Base-by-base conservation (phyloP, 2,797 vertebrate genomes). In the Syngnathus rostellatus region DNA sequence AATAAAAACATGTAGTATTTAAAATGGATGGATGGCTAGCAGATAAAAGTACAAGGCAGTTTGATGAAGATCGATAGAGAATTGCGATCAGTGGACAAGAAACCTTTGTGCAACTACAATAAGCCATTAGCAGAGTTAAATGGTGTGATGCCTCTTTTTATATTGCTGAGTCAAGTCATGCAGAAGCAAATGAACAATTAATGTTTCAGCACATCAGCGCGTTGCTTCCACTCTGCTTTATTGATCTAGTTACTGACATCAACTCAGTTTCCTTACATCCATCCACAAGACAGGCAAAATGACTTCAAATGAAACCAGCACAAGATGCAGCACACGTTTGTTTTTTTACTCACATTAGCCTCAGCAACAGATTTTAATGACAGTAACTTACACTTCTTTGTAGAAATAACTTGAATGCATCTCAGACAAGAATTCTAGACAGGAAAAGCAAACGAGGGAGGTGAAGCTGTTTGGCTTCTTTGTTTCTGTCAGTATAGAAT, bases 171-270 rank as follows among this genome's bases (percentile, higher is more conserved):
- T 50, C 55, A 38, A 17, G 55, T 12, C 16, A 37, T 17, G 19
- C 54, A 61, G 16, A 17, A 68, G 14, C 59, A 16, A 73, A 60
- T 53, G 25, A 65, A 4, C 31, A 62, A 21, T 53, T 45, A 50
- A 60, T 65, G 45, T 10, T 9, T 74, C 53, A 70, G 70, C 21
- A 64, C 8, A 54, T 66, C 54, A 59, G 9, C 41, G 67, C 43
- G 17, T 77, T 71, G 68, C 68, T 77, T 73, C 75, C 51, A 72
- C 73, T 80, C 76, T 51, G 31, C 59, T 85, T 88, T 84, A 87
- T 87, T 87, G 77, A 78, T 82, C 61, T 31, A 62, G 46, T 79
- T 70, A 69, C 48, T 70, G 63, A 83, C 62, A 83, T 73, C 61
- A 71, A 72, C 54, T 71, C 54, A 43, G 16, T 71, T 70, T 72